Evolutionary conservation across 2,888 invertebrate species (phyloP).

Genomic region (Xanthia icteritia): DNA sequence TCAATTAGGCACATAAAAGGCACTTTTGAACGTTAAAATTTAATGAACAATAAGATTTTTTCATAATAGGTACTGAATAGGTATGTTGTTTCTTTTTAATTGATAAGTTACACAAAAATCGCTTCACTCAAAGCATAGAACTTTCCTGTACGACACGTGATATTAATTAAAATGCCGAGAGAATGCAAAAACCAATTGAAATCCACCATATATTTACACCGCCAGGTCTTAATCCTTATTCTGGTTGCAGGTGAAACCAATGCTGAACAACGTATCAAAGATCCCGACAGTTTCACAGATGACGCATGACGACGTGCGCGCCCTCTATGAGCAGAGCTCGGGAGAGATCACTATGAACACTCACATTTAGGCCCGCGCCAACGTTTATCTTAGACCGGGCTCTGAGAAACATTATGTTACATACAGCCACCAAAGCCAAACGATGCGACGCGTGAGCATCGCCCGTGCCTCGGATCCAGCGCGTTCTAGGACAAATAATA

Average conservation of each 20-base stretch:
- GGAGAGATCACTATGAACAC: slow-evolving; percentile 82
- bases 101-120: background rate
- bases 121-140: background rate
- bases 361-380: slow-evolving; percentile 77
- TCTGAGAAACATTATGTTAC: slow-evolving; percentile 4
- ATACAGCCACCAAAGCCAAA: background rate
- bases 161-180: background rate
- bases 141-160: background rate
- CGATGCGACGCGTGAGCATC: slow-evolving; percentile 5
- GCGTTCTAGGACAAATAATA: slow-evolving; percentile 12
- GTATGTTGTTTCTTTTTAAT: background rate
- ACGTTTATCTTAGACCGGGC: slow-evolving; percentile 19
- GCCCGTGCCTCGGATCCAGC: background rate
- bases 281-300: slow-evolving; percentile 85
- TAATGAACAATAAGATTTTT: too few relatives aligned
- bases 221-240: background rate
- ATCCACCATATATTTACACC: background rate
- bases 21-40: too few relatives aligned
- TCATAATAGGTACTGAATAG: background rate
- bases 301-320: slow-evolving; percentile 84
- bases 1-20: too few relatives aligned
- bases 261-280: slow-evolving; percentile 75
- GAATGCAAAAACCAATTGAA: background rate
- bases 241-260: slow-evolving; percentile 81
- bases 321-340: slow-evolving; percentile 83